Percentiles rank a stretch among this genome's conserved stretches.
Conservation (phyloP, 2,888 invertebrate species). For the Electrophaes corylata region DNA sequence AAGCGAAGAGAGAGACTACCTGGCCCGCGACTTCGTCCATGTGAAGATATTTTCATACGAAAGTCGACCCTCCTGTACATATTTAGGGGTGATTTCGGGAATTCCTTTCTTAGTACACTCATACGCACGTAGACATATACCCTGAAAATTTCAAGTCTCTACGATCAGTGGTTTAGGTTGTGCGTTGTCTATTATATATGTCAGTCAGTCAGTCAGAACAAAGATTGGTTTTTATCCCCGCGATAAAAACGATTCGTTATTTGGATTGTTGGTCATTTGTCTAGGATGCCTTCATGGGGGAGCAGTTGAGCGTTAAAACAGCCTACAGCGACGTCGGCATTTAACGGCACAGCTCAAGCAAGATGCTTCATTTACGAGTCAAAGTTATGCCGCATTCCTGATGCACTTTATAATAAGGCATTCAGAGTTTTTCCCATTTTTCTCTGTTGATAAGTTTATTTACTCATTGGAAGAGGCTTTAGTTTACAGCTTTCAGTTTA, state of each 20-base stretch:
- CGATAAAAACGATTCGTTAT: background rate
- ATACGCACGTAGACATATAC: too few relatives aligned
- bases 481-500: background rate
- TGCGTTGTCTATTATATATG: too few relatives aligned
- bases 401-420: conserved; percentile 19
- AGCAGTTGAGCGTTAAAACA: conserved; percentile 41
- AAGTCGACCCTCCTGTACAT: too few relatives aligned
- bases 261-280: conserved; percentile 2
- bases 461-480: conserved; percentile 6
- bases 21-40: too few relatives aligned
- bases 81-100: too few relatives aligned
- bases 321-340: conserved; percentile 35
- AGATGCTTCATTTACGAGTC: conserved; percentile 21
- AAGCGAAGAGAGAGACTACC: too few relatives aligned
- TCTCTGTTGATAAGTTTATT: conserved; percentile 12
- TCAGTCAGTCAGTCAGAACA: too few relatives aligned
- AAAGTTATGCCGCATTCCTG: conserved; percentile 33
- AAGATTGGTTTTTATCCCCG: background rate
- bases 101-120: too few relatives aligned
- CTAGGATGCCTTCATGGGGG: conserved; percentile 1
- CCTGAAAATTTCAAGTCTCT: too few relatives aligned
- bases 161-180: too few relatives aligned
- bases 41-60: too few relatives aligned
- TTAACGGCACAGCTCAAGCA: conserved; percentile 36
- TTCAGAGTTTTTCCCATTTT: conserved; percentile 4